Conservation (phyloP, 2,888 invertebrate species). For the Mythimna impura region DNA sequence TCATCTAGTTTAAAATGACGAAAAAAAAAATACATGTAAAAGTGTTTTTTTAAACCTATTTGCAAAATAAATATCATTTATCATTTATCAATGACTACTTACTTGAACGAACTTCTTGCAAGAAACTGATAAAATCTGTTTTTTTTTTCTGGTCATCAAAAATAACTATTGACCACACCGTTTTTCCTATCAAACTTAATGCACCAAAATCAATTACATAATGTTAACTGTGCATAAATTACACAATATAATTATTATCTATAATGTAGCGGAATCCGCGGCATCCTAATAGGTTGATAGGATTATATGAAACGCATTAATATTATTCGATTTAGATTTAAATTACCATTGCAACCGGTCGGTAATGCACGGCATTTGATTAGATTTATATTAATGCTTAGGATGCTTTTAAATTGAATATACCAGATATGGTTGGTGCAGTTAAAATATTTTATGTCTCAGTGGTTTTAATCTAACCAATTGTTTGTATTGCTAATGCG, state of each 20-base stretch:
- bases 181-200: slow-evolving; percentile 4
- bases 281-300: slow-evolving; percentile 77
- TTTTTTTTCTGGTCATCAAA: too few relatives aligned
- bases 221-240: slow-evolving; percentile 12
- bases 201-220: slow-evolving; percentile 1
- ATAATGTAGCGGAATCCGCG: slow-evolving; percentile 45
- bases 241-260: slow-evolving; percentile 36
- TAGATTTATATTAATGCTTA: slow-evolving; percentile 64
- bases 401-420: slow-evolving; percentile 64
- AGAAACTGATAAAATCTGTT: background rate
- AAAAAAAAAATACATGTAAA: too few relatives aligned
- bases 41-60: too few relatives aligned
- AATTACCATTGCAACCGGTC: slow-evolving; percentile 59
- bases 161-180: too few relatives aligned
- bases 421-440: slow-evolving; percentile 45
- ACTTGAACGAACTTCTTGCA: background rate
- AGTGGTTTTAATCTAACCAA: slow-evolving; percentile 57
- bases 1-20: too few relatives aligned
- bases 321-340: slow-evolving; percentile 78
- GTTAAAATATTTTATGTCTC: slow-evolving; percentile 58
- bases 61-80: too few relatives aligned
- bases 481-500: slow-evolving; percentile 44
- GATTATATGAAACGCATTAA: slow-evolving; percentile 79
- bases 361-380: slow-evolving; percentile 50
- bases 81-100: too few relatives aligned